Conservation (phyloP, 92 coral and sea anemone genomes). For the Parazoanthus swiftii region DNA sequence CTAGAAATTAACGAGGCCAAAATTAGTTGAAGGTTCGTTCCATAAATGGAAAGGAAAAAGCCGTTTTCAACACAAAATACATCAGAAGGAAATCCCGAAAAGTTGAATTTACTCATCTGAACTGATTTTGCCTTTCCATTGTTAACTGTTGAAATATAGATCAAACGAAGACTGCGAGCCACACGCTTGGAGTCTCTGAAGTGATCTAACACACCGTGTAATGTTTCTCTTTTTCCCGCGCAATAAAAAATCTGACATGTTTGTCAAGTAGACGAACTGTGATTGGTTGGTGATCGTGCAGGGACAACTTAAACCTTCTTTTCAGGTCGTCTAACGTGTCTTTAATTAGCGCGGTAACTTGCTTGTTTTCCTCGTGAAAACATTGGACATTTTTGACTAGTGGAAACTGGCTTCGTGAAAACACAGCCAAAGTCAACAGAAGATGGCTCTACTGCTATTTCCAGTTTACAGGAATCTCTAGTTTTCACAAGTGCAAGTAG, state of each 20-base stretch:
- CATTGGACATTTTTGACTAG: not conserved
- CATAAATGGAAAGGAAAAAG: not conserved
- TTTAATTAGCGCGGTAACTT: not conserved
- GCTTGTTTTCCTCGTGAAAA: constrained; percentile 17
- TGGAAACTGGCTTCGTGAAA: too few species aligned
- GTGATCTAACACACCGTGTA: constrained; percentile 3
- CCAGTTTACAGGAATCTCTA: too few species aligned
- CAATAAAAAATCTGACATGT: constrained; percentile 12
- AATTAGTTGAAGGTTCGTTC: constrained; percentile 1
- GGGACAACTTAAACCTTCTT: constrained; percentile 25
- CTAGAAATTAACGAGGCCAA: not conserved
- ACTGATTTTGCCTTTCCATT: constrained; percentile 33
- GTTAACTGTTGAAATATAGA: not conserved
- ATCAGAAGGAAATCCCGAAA: not conserved
- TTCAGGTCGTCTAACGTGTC: constrained; percentile 13
- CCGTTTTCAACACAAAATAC: not conserved
- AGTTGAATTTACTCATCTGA: constrained; percentile 13
- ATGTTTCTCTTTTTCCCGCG: not conserved
- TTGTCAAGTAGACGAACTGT: constrained; percentile 12
- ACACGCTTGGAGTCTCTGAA: not conserved
- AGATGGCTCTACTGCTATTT: too few species aligned
- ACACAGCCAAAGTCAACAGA: too few species aligned
- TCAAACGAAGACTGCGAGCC: constrained; percentile 1
- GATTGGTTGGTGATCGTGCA: constrained; percentile 16
- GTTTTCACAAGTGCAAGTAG: too few species aligned